phyloP scores from a whole-genome alignment of 2,797 vertebrate genomes.

The Myripristis murdjan region DNA sequence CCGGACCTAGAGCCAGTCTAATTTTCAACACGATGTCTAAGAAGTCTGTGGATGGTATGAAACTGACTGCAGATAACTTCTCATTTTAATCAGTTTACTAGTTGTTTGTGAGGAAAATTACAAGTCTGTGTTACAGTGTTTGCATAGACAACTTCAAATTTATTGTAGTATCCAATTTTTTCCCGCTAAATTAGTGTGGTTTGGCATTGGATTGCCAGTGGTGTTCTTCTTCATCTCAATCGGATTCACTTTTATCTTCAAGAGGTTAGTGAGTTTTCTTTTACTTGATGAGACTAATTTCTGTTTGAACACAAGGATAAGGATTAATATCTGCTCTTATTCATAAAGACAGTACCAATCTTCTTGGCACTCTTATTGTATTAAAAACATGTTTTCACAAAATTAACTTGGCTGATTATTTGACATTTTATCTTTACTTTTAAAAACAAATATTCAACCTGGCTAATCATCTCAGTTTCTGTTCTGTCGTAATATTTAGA shows the following conservation, averaged over 20 bases:
- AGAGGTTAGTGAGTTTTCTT: constrained; percentile 60
- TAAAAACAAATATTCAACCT: neutral
- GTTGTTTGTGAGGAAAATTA: neutral
- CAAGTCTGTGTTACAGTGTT: neutral
- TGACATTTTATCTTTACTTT: neutral
- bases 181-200: constrained; percentile 50
- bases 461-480: neutral
- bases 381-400: no score
- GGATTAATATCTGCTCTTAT: no score
- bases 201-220: constrained; percentile 55
- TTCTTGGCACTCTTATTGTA: no score
- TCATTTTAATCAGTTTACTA: neutral
- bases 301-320: no score
- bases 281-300: no score
- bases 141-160: neutral
- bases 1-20: constrained; percentile 51
- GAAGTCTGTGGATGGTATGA: constrained; percentile 54
- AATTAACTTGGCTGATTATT: neutral
- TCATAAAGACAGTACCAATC: no score
- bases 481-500: constrained; percentile 45
- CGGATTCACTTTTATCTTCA: constrained; percentile 60
- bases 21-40: constrained; percentile 40
- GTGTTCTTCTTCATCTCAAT: constrained; percentile 54
- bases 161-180: neutral
- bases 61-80: neutral